Evolutionary conservation across 1,140 invertebrate species (phyloP).

Genomic region (Gonatopus flavifemur): DNA sequence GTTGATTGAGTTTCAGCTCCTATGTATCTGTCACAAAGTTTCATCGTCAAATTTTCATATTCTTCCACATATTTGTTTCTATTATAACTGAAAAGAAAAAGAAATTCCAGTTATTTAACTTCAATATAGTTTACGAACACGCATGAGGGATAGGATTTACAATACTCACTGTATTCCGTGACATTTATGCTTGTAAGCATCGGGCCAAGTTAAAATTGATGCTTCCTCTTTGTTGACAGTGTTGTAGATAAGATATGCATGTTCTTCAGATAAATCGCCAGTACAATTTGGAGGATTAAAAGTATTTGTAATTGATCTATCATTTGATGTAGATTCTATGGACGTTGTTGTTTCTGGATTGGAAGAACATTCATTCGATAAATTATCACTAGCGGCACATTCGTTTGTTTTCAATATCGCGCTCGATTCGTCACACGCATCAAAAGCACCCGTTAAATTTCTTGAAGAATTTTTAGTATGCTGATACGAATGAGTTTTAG

Average conservation of each 20-base stretch:
- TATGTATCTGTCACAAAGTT: constrained; percentile 65
- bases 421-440: constrained; percentile 33
- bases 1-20: constrained; percentile 68
- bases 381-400: constrained; percentile 9
- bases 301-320: no score
- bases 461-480: constrained; percentile 24
- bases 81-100: constrained; percentile 64
- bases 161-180: constrained; percentile 69
- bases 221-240: constrained; percentile 41
- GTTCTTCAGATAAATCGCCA: constrained; percentile 19
- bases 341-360: no score
- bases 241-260: constrained; percentile 28
- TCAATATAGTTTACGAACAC: constrained; percentile 15
- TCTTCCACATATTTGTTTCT: constrained; percentile 63
- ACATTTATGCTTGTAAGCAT: constrained; percentile 60
- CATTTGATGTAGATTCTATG: no score
- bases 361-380: constrained; percentile 24
- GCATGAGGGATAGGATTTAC: background rate
- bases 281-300: no score
- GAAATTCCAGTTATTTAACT: background rate
- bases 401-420: constrained; percentile 6
- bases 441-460: constrained; percentile 42
- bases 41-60: constrained; percentile 62
- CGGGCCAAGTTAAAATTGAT: constrained; percentile 56
- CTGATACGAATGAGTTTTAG: constrained; percentile 13